Percentiles rank a stretch among this genome's conserved stretches.
These are phyloP conservation scores for Battus philenor DNA, from an alignment of 1,140 invertebrate genomes.

Conservation along the genomic window DNA sequence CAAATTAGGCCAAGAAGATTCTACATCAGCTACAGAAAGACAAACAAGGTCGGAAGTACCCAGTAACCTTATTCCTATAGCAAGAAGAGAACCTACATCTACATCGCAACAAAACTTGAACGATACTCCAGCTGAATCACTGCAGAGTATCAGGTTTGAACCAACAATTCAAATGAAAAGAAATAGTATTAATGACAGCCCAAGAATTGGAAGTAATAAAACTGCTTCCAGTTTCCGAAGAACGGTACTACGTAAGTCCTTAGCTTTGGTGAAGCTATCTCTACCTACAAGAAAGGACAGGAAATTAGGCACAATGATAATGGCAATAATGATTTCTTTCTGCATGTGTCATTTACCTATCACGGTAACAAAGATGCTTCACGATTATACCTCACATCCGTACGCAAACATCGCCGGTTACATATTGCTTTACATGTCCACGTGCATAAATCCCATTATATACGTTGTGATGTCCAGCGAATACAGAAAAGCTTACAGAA, in stretches of 20 bases:
- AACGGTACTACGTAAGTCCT: conserved; percentile 40
- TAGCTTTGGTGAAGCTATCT: conserved; percentile 63
- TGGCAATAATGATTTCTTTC: conserved; percentile 89
- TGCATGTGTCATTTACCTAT: conserved; percentile 89
- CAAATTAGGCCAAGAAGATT: conserved; percentile 23
- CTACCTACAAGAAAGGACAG: conserved; percentile 85
- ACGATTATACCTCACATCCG: conserved; percentile 76
- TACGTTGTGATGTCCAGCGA: conserved; percentile 92
- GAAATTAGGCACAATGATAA: conserved; percentile 87
- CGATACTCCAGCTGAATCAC: conserved; percentile 3
- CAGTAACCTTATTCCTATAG: background rate
- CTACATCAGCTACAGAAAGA: conserved; percentile 19
- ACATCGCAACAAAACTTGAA: conserved; percentile 6
- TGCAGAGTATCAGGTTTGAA: conserved; percentile 5
- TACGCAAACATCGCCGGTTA: conserved; percentile 84
- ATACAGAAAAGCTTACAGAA: conserved; percentile 89
- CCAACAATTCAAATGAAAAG: conserved; percentile 15
- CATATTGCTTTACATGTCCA: conserved; percentile 86
- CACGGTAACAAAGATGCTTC: conserved; percentile 82
- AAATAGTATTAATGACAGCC: conserved; percentile 16
- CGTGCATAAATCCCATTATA: conserved; percentile 91
- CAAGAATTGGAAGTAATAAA: conserved; percentile 20
- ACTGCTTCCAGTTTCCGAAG: conserved; percentile 25
- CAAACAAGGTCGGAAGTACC: background rate
- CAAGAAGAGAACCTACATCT: background rate